These are phyloP conservation scores for Silurus aristotelis DNA, from an alignment of 2,797 vertebrate species.

Conservation along the genomic window DNA sequence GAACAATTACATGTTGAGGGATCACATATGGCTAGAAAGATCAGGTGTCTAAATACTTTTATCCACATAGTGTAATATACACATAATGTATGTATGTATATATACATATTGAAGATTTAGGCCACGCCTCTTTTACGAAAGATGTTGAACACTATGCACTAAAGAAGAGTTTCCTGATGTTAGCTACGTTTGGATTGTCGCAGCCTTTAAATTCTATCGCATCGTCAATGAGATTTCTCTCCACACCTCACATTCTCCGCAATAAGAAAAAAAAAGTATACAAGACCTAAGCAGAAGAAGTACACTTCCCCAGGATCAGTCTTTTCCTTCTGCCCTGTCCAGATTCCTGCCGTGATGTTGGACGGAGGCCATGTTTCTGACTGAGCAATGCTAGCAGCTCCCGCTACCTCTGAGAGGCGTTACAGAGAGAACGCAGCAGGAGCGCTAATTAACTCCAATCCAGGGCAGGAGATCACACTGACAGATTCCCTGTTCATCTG, in stretches of 20 bases:
- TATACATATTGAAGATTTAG: not conserved
- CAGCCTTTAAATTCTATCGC: not conserved
- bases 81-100: no score
- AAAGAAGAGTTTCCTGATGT: not conserved
- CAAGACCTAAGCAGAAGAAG: slow-evolving; percentile 6
- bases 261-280: not conserved
- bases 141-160: not conserved
- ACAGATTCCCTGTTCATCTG: slow-evolving; percentile 38
- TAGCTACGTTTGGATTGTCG: not conserved
- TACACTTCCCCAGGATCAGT: not conserved
- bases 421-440: slow-evolving; percentile 6
- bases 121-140: not conserved
- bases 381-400: slow-evolving; percentile 24
- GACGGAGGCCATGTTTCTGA: slow-evolving; percentile 28
- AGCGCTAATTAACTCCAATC: slow-evolving; percentile 40
- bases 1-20: no score
- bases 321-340: slow-evolving; percentile 31
- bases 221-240: not conserved
- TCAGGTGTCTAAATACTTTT: no score
- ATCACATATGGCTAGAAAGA: no score
- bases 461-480: slow-evolving; percentile 19
- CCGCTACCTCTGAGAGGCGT: slow-evolving; percentile 23
- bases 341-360: slow-evolving; percentile 31
- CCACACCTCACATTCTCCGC: no score
- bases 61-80: no score